These are phyloP conservation scores for Drosophila aldrichi DNA, from an alignment of 2,888 invertebrate species.

Conservation along the genomic window DNA sequence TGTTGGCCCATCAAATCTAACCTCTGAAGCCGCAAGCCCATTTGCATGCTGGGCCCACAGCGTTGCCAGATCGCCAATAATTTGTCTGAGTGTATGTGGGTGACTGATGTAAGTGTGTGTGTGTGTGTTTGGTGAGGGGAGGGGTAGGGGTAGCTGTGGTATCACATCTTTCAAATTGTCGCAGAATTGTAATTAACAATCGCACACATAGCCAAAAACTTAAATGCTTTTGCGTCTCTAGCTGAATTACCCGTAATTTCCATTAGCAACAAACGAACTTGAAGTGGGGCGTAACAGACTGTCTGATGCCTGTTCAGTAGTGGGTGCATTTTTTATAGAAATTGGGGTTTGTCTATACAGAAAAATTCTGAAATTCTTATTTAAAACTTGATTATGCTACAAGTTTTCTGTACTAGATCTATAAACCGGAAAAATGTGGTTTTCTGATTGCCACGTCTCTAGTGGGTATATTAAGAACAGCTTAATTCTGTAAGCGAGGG, in stretches of 20 bases:
- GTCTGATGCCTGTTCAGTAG: background rate
- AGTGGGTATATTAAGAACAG: too few species aligned
- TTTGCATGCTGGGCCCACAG: slow-evolving; percentile 28
- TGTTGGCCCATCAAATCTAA: slow-evolving; percentile 2
- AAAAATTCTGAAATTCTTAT: too few species aligned
- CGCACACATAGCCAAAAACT: slow-evolving; percentile 45
- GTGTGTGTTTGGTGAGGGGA: background rate
- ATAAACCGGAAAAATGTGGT: too few species aligned
- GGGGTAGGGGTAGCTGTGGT: too few species aligned
- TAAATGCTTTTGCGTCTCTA: slow-evolving; percentile 36
- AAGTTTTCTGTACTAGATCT: too few species aligned
- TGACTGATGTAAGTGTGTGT: background rate
- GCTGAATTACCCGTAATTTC: slow-evolving; percentile 13
- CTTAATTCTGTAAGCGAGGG: too few species aligned
- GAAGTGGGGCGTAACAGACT: background rate
- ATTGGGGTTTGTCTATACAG: too few species aligned
- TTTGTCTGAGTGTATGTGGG: slow-evolving; percentile 43
- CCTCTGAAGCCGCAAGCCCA: slow-evolving; percentile 29
- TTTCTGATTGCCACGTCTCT: too few species aligned
- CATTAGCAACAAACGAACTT: slow-evolving; percentile 40
- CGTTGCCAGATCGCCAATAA: slow-evolving; percentile 45
- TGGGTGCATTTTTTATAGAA: too few species aligned
- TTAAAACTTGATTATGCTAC: too few species aligned
- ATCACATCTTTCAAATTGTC: slow-evolving; percentile 69
- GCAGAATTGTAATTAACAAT: slow-evolving; percentile 72